Evolutionary conservation across 2,797 vertebrate genomes (phyloP).

Genomic region (Falco naumanni): DNA sequence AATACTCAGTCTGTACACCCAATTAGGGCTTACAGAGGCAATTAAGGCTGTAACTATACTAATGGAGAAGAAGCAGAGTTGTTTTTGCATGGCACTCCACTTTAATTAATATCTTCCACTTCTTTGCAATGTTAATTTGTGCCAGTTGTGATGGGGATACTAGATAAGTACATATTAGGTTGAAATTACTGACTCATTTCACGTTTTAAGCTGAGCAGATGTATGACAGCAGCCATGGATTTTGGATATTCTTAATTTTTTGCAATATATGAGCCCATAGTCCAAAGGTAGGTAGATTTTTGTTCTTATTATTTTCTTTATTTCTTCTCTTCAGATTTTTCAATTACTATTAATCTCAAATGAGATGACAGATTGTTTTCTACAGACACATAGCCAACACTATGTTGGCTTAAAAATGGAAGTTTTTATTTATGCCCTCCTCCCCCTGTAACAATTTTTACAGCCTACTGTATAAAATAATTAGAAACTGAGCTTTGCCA

Average conservation of each 20-base stretch:
- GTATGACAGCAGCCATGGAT: neutral
- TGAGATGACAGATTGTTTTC: neutral
- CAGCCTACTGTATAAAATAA: neutral
- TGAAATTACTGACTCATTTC: neutral
- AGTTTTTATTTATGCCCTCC: neutral
- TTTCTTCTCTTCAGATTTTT: neutral
- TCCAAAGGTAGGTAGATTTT: neutral
- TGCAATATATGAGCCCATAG: neutral
- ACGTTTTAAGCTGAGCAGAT: neutral
- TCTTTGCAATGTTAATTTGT: conserved; percentile 16
- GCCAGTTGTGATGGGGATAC: neutral
- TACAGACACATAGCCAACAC: neutral
- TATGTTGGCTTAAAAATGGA: neutral
- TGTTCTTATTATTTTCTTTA: neutral
- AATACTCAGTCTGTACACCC: neutral
- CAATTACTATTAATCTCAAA: neutral
- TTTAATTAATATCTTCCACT: neutral
- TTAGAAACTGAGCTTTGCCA: neutral
- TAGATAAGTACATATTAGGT: neutral
- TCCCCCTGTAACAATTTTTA: neutral
- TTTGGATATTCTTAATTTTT: neutral
- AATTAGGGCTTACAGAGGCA: neutral
- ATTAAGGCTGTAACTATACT: neutral
- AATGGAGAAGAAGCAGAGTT: neutral
- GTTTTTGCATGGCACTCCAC: neutral